Conservation (phyloP, 2,797 vertebrate genomes). For the Silurus lanzhouensis region DNA sequence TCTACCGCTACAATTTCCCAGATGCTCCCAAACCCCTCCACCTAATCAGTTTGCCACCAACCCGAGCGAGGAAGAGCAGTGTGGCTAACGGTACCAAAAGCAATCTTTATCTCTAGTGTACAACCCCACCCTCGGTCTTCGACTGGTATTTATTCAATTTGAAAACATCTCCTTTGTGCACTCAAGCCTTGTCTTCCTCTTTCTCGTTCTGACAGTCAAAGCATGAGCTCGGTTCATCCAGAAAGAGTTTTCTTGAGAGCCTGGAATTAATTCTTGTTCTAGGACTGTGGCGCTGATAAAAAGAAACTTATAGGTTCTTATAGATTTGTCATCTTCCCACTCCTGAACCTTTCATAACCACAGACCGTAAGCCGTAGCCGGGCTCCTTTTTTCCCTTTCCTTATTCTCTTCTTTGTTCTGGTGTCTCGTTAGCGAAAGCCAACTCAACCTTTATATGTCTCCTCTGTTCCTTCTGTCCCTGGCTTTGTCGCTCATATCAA, state of each 20-base stretch:
- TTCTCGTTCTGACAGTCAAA: conserved; percentile 26
- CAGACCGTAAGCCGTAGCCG: conserved; percentile 6
- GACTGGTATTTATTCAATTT: conserved; percentile 61
- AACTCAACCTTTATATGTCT: conserved; percentile 36
- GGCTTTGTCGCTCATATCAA: conserved; percentile 53
- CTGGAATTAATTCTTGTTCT: conserved; percentile 27
- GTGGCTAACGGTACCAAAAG: conserved; percentile 69
- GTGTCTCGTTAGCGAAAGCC: conserved; percentile 43
- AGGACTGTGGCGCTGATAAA: conserved; percentile 16
- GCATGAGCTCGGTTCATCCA: conserved; percentile 11
- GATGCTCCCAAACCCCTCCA: conserved; percentile 59
- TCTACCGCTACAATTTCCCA: neutral
- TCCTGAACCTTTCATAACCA: conserved; percentile 12
- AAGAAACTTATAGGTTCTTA: conserved; percentile 20
- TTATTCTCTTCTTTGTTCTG: conserved; percentile 40
- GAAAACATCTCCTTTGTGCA: conserved; percentile 47
- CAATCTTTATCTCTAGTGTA: conserved; percentile 72
- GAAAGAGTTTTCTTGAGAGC: conserved; percentile 15
- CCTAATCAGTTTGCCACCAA: conserved; percentile 76
- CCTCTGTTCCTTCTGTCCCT: conserved; percentile 30
- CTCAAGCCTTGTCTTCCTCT: neutral
- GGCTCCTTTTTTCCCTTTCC: conserved; percentile 19
- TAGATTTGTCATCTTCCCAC: conserved; percentile 32
- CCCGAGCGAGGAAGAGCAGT: conserved; percentile 59
- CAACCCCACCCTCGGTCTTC: conserved; percentile 39